Evolutionary conservation across 2,113 vertebrate species (phyloP), one percentile per base, ranked within the genome.

Genomic region (Heteronetta atricapilla): DNA sequence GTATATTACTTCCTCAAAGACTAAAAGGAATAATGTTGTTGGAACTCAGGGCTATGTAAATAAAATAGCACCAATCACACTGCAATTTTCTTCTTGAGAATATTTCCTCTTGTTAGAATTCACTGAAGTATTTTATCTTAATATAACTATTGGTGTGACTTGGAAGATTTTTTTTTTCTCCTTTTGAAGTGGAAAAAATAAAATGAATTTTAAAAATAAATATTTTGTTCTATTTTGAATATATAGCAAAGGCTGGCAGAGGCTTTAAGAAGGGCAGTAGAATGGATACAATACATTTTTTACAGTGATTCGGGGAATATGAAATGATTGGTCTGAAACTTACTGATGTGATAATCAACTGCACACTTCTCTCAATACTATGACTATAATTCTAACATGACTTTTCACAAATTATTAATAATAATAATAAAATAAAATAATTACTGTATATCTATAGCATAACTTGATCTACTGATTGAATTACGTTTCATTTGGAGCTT

Each of bases 1-100:
- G 96, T 97, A 97, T 97, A 95, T 98, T 97, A 93, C 97, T 97
- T 98, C 97, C 97, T 98, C 97, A 98, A 98, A 97, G 98, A 98
- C 98, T 98, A 96, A 93, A 84, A 97, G 91, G 89, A 98, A 96
- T 96, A 93, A 94, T 74, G 74, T 94, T 95, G 95, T 80, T 77
- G 80, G 69, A 95, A 95, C 86, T 85, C 88, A 59, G 90, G 69
- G 89, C 89, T 95, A 92, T 70, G 96, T 96, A 98, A 98, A 98
- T 97, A 97, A 90, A 90, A 94, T 69, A 40, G 73, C 13, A 59
- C 60, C 48, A 83, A 94, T 36, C 53, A 20, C 59, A 36, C 76
- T 78, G 79, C 78, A 31, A 23, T 88, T 91, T 73, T 82, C 62
- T 92, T 73, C 50, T 10, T 64, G 36, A 67, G 29, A 59, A 26